Conservation (phyloP, 2,113 vertebrate species). For the Mirounga angustirostris region DNA sequence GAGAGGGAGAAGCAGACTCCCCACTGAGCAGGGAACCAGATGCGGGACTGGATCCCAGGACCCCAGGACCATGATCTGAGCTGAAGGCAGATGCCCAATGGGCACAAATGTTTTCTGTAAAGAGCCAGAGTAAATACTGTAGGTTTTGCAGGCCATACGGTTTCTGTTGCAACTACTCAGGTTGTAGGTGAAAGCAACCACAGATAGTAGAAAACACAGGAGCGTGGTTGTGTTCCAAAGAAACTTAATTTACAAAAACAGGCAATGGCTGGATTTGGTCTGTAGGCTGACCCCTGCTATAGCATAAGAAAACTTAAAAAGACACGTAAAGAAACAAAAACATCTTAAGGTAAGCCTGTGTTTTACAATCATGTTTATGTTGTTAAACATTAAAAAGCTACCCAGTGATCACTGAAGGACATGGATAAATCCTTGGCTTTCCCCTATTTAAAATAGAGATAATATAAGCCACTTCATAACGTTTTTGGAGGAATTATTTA, state of each 20-base stretch:
- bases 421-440: neutral
- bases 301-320: neutral
- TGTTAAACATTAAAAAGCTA: neutral
- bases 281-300: neutral
- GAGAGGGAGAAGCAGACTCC: too few relatives aligned
- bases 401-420: neutral
- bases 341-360: neutral
- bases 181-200: neutral
- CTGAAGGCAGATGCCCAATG: too few relatives aligned
- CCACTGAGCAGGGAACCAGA: too few relatives aligned
- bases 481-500: slow-evolving; percentile 22
- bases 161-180: neutral
- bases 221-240: neutral
- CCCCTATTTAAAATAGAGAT: neutral
- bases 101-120: neutral
- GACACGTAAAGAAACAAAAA: neutral
- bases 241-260: neutral
- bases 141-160: neutral
- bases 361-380: neutral
- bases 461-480: neutral
- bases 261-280: neutral
- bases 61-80: too few relatives aligned
- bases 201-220: neutral
- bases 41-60: too few relatives aligned
- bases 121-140: neutral